Base-by-base conservation (phyloP, 2,888 invertebrate species). In the Apoderus coryli region DNA sequence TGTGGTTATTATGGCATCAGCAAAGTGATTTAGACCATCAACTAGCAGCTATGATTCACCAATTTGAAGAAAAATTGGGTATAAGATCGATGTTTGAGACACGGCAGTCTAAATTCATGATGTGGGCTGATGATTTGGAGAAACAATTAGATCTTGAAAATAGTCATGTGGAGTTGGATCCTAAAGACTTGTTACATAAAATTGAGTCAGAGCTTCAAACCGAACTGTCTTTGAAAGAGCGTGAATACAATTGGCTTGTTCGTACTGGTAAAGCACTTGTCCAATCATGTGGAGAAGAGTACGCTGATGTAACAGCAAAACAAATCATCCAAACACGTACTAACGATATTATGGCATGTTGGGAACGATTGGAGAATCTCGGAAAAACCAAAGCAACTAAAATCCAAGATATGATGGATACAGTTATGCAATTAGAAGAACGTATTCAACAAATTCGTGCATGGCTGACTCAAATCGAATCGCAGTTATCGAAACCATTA, bases 21-120 rank as follows among this genome's bases (percentile, higher is more conserved):
- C 76, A 84, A 41, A 73, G 74, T 1, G 86, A 88, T 43, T 56
- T 86, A 3, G 80, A 84, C 44, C 77, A 82, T 44, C 79, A 82
- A 49, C 58, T 88, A 2, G 69, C 76, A 0, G 65, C 72, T 23
- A 60, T 81, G 6, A 72, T 75, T 10, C 76, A 77, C 46, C 67
- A 72, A 39, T 61, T 84, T 14, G 76, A 78, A 41, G 85, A 86
- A 47, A 69, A 76, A 35, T 59, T 80, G 19, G 76, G 76, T 40
- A 59, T 80, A 15, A 69, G 76, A 42, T 64, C 69, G 7, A 67
- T 76, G 50, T 86, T 81, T 54, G 76, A 79, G 29, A 61, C 65
- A 1, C 65, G 80, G 25, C 61, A 76, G 26, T 53, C 63, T 1
- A 64, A 76, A 33, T 71, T 86, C 44, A 51, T 72, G 4, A 61